A percentile compares a stretch with the other conserved stretches of the same genome.
These are phyloP conservation scores for Eilema depressum DNA, from an alignment of 2,888 invertebrate species.

Conservation along the genomic window DNA sequence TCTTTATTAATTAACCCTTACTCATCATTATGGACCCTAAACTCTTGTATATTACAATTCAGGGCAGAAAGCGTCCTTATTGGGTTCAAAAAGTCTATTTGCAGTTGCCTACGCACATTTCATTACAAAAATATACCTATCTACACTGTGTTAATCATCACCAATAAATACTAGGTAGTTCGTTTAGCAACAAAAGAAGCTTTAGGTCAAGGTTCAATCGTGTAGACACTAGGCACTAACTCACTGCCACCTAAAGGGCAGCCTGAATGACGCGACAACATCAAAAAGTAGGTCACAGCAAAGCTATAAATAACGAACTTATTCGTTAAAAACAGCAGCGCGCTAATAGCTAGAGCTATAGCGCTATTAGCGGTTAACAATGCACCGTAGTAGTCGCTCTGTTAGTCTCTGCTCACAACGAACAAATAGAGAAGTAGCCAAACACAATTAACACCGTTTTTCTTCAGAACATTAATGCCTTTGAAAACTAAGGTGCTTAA, in stretches of 20 bases:
- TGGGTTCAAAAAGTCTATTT: neutral
- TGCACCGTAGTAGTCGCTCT: slow-evolving; percentile 24
- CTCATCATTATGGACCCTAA: too few species aligned
- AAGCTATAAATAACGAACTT: slow-evolving; percentile 14
- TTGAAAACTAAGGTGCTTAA: slow-evolving; percentile 9
- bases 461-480: slow-evolving; percentile 2
- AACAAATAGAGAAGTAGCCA: slow-evolving; percentile 24
- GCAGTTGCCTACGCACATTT: too few species aligned
- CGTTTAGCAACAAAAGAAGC: slow-evolving; percentile 18
- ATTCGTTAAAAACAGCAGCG: slow-evolving; percentile 20
- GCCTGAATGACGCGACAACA: neutral
- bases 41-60: too few species aligned
- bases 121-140: neutral
- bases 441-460: slow-evolving; percentile 32
- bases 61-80: neutral
- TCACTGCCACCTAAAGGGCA: neutral
- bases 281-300: slow-evolving; percentile 13
- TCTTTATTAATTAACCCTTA: too few species aligned
- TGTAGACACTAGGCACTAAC: neutral
- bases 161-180: neutral
- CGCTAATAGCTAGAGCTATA: slow-evolving; percentile 17
- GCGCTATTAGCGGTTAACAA: slow-evolving; percentile 34
- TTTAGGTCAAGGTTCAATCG: slow-evolving; percentile 18
- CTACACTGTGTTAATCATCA: neutral
- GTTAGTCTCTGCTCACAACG: slow-evolving; percentile 24